Evolutionary conservation across 2,888 invertebrate species (phyloP), one percentile per base, ranked within the genome.

Genomic region (Cataglyphis cursor): DNA sequence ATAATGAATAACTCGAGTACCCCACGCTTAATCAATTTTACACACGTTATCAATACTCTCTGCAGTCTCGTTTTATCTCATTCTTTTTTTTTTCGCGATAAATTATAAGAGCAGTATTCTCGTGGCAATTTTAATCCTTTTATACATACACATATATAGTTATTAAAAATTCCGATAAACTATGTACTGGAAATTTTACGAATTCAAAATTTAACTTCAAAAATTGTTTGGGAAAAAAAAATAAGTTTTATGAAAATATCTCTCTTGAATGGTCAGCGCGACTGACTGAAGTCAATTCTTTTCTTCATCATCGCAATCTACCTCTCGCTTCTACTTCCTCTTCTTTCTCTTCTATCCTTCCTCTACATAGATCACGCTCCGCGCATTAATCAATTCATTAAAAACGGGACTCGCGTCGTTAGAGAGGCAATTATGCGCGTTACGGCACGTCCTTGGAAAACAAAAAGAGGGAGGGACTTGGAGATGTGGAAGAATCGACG

Each of bases 401-500:
- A 44, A 72, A 57, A 70, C 74, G 59, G 59, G 31, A 73, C 59
- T 59, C 74, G 78, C 35, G 44, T 72, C 73, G 35, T 74, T 59
- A 59, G 28, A 59, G 35, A 64, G 28, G 73, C 41, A 73, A 59
- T 80, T 80, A 80, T 28, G 59, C 78, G 70, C 57, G 57, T 70
- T 76, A 68, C 28, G 70, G 28, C 28, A 41, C 48, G 70, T 76
- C 38, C 38, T 59, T 41, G 57, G 31, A 64, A 64, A 84, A 65
- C 21, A 51, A 54, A 64, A 24, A 65, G 62, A 21, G 21, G 10
- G 54, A 31, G 21, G 44, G 21, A 21, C 35, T 9, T n/a, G 62
- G 51, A 65, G 61, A 35, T 15, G 48, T 10, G 85, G 81, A 82
- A 82, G 84, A 78, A 57, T 65, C 80, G 66, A 82, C 86, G 85